Conservation (phyloP, 1,140 invertebrate genomes). For the Lerema accius region DNA sequence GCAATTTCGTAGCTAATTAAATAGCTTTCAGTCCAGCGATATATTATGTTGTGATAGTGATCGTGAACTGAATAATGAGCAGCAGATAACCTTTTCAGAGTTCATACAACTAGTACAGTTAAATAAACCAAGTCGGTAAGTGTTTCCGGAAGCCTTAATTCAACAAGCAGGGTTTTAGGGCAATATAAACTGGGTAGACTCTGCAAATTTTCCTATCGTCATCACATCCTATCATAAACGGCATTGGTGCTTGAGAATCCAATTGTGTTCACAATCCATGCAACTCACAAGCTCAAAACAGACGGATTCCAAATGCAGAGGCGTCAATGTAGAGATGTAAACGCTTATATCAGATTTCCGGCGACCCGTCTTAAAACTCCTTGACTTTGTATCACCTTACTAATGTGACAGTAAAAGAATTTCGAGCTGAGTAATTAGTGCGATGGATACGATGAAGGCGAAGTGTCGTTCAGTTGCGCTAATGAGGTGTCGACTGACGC, state of each 20-base stretch:
- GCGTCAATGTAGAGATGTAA: no score
- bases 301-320: no score
- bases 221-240: no score
- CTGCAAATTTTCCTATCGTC: no score
- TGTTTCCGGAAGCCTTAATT: no score
- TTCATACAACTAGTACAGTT: neutral
- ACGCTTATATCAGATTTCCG: constrained; percentile 8
- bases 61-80: constrained; percentile 17
- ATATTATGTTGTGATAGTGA: constrained; percentile 16
- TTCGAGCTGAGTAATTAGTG: constrained; percentile 20
- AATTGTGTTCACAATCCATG: no score
- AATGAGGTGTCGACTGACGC: constrained; percentile 19
- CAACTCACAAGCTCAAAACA: no score
- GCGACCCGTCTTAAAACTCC: neutral
- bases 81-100: constrained; percentile 16
- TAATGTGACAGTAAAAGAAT: neutral
- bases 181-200: no score
- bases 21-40: constrained; percentile 16
- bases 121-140: no score
- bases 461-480: constrained; percentile 8
- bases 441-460: neutral
- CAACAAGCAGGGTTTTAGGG: no score
- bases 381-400: neutral
- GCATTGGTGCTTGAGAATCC: no score
- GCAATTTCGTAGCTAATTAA: constrained; percentile 24